phyloP scores from a whole-genome alignment of 2,797 vertebrate genomes.

The Fratercula arctica region DNA sequence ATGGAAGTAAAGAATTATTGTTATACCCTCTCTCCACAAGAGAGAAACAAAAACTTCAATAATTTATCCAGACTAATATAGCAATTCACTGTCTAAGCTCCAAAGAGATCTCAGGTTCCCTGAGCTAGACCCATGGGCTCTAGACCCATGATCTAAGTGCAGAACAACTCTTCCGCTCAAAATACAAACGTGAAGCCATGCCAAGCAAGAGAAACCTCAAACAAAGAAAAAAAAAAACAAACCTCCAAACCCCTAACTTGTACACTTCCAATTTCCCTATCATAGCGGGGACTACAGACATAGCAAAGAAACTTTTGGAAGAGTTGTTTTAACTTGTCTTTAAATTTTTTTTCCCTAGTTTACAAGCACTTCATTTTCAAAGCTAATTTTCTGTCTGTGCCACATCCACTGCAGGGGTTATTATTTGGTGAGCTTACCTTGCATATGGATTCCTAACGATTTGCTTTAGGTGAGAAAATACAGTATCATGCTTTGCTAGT shows the following conservation, averaged over 20 bases:
- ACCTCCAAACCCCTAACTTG: background rate
- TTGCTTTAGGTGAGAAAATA: background rate
- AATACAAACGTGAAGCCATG: background rate
- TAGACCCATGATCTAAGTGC: background rate
- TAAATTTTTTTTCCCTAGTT: background rate
- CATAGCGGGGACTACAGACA: background rate
- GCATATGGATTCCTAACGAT: background rate
- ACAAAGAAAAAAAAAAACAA: background rate
- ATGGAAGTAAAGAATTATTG: background rate
- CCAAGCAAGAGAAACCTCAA: background rate
- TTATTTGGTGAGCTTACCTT: background rate
- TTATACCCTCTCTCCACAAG: background rate
- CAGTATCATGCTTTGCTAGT: background rate
- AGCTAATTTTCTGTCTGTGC: background rate
- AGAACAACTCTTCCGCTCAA: background rate
- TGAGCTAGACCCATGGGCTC: background rate
- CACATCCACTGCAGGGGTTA: background rate
- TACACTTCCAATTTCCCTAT: background rate
- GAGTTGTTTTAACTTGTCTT: background rate
- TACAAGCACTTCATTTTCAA: background rate
- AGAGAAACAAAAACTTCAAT: background rate
- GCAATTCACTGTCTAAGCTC: background rate
- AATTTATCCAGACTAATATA: background rate
- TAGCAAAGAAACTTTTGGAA: background rate
- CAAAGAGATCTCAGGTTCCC: background rate